Evolutionary conservation across 2,113 vertebrate species (phyloP), one percentile per base, ranked within the genome.

Genomic region (Asarcornis scutulata): DNA sequence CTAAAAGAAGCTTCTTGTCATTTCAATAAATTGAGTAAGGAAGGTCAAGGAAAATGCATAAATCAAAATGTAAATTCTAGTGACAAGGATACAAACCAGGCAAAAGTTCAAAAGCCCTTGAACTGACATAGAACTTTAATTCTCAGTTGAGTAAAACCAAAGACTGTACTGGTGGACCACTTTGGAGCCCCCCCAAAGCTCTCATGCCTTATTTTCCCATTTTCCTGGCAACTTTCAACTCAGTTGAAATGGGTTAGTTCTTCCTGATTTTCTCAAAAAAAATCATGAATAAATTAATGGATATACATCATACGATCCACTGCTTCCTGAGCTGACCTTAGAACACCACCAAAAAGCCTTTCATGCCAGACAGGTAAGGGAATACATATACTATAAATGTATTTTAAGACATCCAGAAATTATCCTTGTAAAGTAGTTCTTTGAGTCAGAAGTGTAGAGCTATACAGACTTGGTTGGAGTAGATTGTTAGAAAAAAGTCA

Each of bases 371-470:
- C 82, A 83, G 31, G n/a, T 36, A 76, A 76, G 46, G 32, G 86
- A 68, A 5, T 0, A 40, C 40, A 40, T 40, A 40, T 40, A 1
- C 29, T 64, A 42, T 22, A 96, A 72, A 88, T 17, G 0, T 55
- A 76, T 93, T 92, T 89, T 79, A 95, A 62, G 78, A 92, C 40
- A 93, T 29, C 3, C 67, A 95, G 26, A 82, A 91, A 83, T 94
- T 40, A 6, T 22, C 82, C n/a, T 63, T 71, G 62, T 79, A 78
- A 91, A 88, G 66, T 13, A 88, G 88, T 58, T 77, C 13, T 59
- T 64, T 59, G 83, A 96, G 63, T 92, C 14, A 0, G 71, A 44
- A 82, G 52, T 73, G 25, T 31, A 64, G 42, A 96, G 80, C 86
- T 59, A 40, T 42, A 62, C 5, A 75, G 62, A 34, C 13, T 74